Evolutionary conservation across 92 coral and sea anemone genomes (phyloP), one percentile per base, ranked within the genome.

Genomic region (Meandrina meandrites): DNA sequence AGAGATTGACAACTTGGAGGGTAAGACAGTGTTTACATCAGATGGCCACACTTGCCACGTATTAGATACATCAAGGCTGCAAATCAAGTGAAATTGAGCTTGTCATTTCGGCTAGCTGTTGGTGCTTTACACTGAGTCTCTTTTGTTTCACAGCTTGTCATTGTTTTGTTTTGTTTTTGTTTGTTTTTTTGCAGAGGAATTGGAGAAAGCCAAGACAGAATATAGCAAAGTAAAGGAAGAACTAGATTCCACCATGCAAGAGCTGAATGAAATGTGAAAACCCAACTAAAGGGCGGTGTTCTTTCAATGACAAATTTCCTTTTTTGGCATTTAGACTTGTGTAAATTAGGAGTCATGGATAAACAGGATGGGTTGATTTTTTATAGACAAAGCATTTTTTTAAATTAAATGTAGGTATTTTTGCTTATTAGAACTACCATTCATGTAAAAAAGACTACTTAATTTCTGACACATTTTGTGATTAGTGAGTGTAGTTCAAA

Each of bases 1-100:
- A 51, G 98, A 97, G 91, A 94, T 94, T 22, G 99, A 95, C 32
- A 84, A 48, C n/a, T 87, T 93, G 90, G 99, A 97, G 80, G 91
- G 99, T 97, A 88, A 85, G 75, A 10, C 30, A 16, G 14, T n/a
- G 7, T n/a, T n/a, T n/a, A n/a, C n/a, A n/a, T n/a, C n/a, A n/a
- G n/a, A n/a, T n/a, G n/a, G n/a, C n/a, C n/a, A n/a, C n/a, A n/a
- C n/a, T n/a, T n/a, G n/a, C n/a, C n/a, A n/a, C n/a, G n/a, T n/a
- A n/a, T n/a, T n/a, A n/a, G n/a, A n/a, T n/a, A n/a, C n/a, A n/a
- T n/a, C n/a, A n/a, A n/a, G n/a, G n/a, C n/a, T n/a, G n/a, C n/a
- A n/a, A n/a, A n/a, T n/a, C n/a, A n/a, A n/a, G n/a, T n/a, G n/a
- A n/a, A n/a, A n/a, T n/a, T n/a, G n/a, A n/a, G n/a, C n/a, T 17